Conservation (phyloP, 2,888 invertebrate genomes). For the Volucella inflata region DNA sequence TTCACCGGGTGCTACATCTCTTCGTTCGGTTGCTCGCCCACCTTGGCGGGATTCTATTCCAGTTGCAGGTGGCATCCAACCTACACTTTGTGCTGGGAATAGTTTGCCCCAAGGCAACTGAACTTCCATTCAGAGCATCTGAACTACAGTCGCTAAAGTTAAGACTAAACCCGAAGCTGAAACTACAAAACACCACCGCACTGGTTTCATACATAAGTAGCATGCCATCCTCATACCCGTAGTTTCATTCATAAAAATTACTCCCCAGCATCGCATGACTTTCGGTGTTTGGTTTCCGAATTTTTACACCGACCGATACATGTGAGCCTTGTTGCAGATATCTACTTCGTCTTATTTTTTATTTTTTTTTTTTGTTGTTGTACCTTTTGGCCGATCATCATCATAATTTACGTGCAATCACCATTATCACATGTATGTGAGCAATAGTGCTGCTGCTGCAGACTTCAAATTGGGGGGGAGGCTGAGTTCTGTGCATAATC, state of each 20-base stretch:
- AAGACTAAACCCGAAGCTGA: constrained; percentile 6
- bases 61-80: constrained; percentile 59
- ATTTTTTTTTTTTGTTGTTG: neutral
- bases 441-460: constrained; percentile 3
- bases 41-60: constrained; percentile 35
- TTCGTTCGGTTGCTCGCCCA: constrained; percentile 21
- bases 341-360: constrained; percentile 20
- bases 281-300: constrained; percentile 73
- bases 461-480: constrained; percentile 54
- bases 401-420: constrained; percentile 78
- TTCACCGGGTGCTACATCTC: constrained; percentile 36
- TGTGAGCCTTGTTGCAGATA: constrained; percentile 45
- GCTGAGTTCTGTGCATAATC: constrained; percentile 62
- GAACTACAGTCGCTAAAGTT: constrained; percentile 6
- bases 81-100: constrained; percentile 24
- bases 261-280: constrained; percentile 69
- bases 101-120: constrained; percentile 59
- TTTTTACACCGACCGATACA: constrained; percentile 61
- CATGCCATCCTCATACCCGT: constrained; percentile 7
- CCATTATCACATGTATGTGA: constrained; percentile 76
- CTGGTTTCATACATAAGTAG: constrained; percentile 34
- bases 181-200: constrained; percentile 3
- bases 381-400: constrained; percentile 70
- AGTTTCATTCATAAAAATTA: constrained; percentile 77
- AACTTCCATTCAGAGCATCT: constrained; percentile 63